phyloP scores from a whole-genome alignment of 2,888 invertebrate species.

The Torymus auratus region DNA sequence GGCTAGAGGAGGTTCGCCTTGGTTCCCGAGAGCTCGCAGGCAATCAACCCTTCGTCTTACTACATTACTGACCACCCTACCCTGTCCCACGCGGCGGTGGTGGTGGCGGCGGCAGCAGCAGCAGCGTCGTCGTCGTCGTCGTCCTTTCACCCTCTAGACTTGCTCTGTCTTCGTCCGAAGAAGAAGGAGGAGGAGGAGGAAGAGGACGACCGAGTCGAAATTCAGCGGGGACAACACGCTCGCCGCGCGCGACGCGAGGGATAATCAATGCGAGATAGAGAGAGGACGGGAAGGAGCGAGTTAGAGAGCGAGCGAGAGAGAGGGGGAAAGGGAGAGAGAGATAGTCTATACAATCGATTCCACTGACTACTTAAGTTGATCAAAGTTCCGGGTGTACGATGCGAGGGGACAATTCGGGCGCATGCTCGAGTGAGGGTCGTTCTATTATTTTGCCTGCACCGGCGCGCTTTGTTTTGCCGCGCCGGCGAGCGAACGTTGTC shows the following conservation, averaged over 20 bases:
- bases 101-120: conserved; percentile 40
- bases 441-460: background rate
- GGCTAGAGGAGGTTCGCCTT: conserved; percentile 34
- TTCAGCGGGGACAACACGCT: conserved; percentile 49
- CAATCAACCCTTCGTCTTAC: conserved; percentile 65
- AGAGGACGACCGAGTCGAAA: conserved; percentile 40
- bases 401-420: background rate
- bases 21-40: conserved; percentile 69
- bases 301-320: background rate
- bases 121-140: conserved; percentile 21
- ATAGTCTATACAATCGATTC: conserved; percentile 53
- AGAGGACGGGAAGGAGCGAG: conserved; percentile 9
- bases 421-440: background rate
- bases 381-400: conserved; percentile 43
- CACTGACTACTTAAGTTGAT: conserved; percentile 58
- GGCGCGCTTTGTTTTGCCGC: conserved; percentile 4
- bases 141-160: conserved; percentile 41
- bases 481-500: background rate
- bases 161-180: conserved; percentile 13
- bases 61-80: conserved; percentile 63
- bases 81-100: conserved; percentile 63
- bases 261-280: conserved; percentile 59
- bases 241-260: conserved; percentile 21
- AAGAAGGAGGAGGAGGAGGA: conserved; percentile 22
- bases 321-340: background rate